Conservation (phyloP, 2,113 vertebrate genomes). For the Propithecus coquereli region DNA sequence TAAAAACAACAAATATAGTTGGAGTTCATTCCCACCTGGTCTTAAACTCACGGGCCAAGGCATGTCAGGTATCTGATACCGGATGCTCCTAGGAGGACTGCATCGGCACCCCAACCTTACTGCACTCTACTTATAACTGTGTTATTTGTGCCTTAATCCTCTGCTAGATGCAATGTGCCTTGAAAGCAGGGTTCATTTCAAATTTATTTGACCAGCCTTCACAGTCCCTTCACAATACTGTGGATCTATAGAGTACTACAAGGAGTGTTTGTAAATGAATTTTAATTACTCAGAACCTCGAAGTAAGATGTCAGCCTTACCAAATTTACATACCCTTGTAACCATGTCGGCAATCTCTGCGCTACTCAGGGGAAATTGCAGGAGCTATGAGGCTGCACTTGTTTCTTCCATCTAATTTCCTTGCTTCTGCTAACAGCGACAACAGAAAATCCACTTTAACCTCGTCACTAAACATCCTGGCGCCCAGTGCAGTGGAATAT, state of each 20-base stretch:
- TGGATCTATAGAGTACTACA: neutral
- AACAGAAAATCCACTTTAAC: neutral
- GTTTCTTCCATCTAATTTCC: neutral
- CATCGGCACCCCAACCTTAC: too few species aligned
- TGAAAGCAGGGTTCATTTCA: neutral
- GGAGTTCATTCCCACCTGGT: neutral
- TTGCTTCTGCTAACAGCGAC: neutral
- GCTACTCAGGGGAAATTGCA: neutral
- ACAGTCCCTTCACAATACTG: neutral
- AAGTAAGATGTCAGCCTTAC: neutral
- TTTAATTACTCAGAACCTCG: neutral
- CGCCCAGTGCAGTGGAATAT: too few species aligned
- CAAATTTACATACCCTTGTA: neutral
- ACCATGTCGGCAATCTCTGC: neutral
- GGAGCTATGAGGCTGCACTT: neutral
- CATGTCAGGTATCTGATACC: fast-evolving
- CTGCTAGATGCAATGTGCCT: neutral
- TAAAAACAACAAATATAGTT: neutral
- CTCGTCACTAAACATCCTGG: neutral
- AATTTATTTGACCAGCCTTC: neutral
- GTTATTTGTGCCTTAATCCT: neutral
- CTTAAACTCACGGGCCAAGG: neutral
- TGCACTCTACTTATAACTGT: neutral
- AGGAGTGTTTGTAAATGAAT: neutral
- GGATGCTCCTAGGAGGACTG: fast-evolving